Percentiles rank a stretch among this genome's conserved stretches.
These are phyloP conservation scores for Mercenaria mercenaria DNA, from an alignment of 1,140 invertebrate species.

Conservation along the genomic window DNA sequence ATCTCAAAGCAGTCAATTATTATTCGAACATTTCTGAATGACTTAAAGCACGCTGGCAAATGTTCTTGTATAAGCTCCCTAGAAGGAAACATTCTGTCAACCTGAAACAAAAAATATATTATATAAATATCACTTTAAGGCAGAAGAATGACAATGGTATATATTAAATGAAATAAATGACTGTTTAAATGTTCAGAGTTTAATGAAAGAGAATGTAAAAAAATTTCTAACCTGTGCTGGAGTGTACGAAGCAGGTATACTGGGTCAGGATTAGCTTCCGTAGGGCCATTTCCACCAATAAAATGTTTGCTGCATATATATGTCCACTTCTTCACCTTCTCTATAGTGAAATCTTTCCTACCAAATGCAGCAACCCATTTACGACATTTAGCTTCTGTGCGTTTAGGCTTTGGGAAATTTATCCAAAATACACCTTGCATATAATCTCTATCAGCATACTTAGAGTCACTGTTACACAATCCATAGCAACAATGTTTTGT, in stretches of 20 bases:
- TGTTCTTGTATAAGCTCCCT: not conserved
- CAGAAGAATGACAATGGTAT: too few species aligned
- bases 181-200: too few species aligned
- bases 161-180: too few species aligned
- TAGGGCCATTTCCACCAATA: slow-evolving; percentile 61
- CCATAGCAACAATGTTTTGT: slow-evolving; percentile 71
- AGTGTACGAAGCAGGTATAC: slow-evolving; percentile 52
- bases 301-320: slow-evolving; percentile 69
- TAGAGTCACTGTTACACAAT: slow-evolving; percentile 61
- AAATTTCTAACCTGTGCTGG: not conserved
- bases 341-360: slow-evolving; percentile 54
- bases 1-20: slow-evolving; percentile 56
- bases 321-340: slow-evolving; percentile 63
- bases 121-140: too few species aligned
- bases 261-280: slow-evolving; percentile 52
- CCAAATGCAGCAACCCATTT: slow-evolving; percentile 66
- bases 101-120: too few species aligned
- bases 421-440: slow-evolving; percentile 67
- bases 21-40: slow-evolving; percentile 46
- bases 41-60: slow-evolving; percentile 24
- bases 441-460: slow-evolving; percentile 51
- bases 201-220: not conserved
- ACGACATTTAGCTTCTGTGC: slow-evolving; percentile 48
- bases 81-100: slow-evolving; percentile 46
- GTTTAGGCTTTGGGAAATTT: slow-evolving; percentile 69